Evolutionary conservation across 2,888 invertebrate species (phyloP), one percentile per base, ranked within the genome.

Genomic region (Rhogogaster chlorosoma): DNA sequence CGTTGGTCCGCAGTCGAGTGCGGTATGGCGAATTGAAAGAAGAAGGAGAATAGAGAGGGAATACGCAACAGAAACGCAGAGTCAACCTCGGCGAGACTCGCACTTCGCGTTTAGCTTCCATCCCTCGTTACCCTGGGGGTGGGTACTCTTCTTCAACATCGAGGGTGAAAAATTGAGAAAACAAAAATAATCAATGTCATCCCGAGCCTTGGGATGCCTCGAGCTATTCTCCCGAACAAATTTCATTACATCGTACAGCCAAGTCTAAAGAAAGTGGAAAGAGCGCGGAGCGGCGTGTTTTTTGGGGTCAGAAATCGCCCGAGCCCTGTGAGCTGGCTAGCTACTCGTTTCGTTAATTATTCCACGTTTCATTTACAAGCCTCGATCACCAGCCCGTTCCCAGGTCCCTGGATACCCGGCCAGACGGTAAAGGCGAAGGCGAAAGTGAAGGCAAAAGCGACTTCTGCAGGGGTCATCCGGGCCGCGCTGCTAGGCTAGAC

Each of bases 311-410:
- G 29, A 26, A 77, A 77, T 77, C 53, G 29, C 77, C 53, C n/a
- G 45, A 49, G 53, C 77, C 53, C n/a, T n/a, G n/a, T n/a, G n/a
- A 18, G 6, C 70, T 75, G 22, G 22, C 75, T 75, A n/a, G n/a
- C 42, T 75, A 53, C 49, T 77, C 77, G 32, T 80, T 61, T 80
- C 61, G 80, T 80, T 80, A 80, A 80, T 80, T 80, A 80, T 80
- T 80, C 80, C 80, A 80, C 61, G 80, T 80, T 80, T 80, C 80
- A 80, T 80, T 80, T 80, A 80, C 57, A 80, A 61, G 80, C 57
- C 22, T 26, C 26, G 80, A 80, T 80, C 80, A 61, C 80, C 80
- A 61, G 80, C 61, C 61, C 38, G 77, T 77, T 49, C 45, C 32
- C 57, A 80, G 61, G 61, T 80, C 80, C 38, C 80, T 57, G 10